phyloP scores from a whole-genome alignment of 37 sponge, comb jelly and placozoan species.

The Spongilla lacustris region DNA sequence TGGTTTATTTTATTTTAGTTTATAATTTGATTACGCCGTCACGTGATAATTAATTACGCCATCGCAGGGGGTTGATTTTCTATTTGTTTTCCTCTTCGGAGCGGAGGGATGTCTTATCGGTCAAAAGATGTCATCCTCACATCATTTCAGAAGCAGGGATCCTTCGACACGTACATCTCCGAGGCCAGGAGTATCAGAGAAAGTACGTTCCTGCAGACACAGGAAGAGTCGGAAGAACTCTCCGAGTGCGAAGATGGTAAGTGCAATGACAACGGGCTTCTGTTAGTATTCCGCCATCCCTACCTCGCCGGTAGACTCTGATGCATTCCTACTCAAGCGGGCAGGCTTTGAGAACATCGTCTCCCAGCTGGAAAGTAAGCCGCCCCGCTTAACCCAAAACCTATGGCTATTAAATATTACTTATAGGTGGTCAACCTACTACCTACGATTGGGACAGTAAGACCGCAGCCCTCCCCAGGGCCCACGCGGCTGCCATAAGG shows the following conservation, averaged over 20 bases:
- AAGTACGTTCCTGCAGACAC: background rate
- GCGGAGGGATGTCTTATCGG: background rate
- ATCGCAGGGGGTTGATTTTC: background rate
- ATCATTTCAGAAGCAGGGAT: constrained; percentile 17
- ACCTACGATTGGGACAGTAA: constrained; percentile 1
- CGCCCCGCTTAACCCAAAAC: background rate
- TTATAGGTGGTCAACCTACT: background rate
- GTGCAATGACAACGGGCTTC: background rate
- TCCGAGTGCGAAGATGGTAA: background rate
- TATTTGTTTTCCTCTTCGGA: background rate
- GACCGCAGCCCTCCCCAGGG: constrained; percentile 15
- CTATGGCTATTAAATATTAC: background rate
- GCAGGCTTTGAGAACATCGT: constrained; percentile 53
- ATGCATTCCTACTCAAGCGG: constrained; percentile 53
- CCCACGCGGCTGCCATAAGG: constrained; percentile 49
- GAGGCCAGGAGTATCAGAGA: constrained; percentile 19
- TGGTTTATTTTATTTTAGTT: no score
- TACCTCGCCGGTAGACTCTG: constrained; percentile 18
- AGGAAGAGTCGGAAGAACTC: background rate
- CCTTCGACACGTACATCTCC: constrained; percentile 21
- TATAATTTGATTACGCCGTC: no score
- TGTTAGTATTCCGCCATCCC: background rate
- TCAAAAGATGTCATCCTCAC: background rate
- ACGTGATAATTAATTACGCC: constrained; percentile 1
- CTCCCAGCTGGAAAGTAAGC: constrained; percentile 56